Conservation (phyloP, 1,140 invertebrate genomes). For the Brachionus paranguensis region DNA sequence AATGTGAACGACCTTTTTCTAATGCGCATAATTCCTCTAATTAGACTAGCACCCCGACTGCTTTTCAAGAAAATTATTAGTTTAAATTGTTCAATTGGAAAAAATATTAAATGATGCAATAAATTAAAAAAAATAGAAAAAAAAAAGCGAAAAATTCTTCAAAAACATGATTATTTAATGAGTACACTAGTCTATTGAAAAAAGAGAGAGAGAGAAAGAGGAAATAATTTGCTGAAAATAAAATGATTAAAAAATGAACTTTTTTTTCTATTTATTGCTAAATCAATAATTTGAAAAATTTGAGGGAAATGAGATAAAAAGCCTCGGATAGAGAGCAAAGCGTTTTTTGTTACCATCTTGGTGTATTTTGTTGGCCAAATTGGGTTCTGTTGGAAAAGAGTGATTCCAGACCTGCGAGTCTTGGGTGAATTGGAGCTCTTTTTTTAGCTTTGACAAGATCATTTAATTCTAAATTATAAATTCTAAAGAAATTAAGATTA, state of each 20-base stretch:
- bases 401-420: neutral
- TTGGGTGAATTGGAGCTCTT: neutral
- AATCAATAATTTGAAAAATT: neutral
- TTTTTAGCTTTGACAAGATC: neutral
- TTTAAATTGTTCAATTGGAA: neutral
- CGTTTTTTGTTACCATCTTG: neutral
- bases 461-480: neutral
- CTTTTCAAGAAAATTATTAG: neutral
- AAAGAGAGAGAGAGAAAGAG: neutral
- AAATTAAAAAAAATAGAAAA: neutral
- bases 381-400: neutral
- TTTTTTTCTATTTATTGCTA: neutral
- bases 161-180: neutral
- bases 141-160: neutral
- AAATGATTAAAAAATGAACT: neutral
- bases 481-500: neutral
- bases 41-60: neutral
- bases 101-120: neutral
- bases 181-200: neutral
- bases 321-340: neutral
- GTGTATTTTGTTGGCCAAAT: neutral
- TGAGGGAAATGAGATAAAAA: neutral
- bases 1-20: neutral
- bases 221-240: neutral
- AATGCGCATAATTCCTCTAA: neutral